Evolutionary conservation across 2,888 invertebrate species (phyloP), one percentile per base, ranked within the genome.

Genomic region (Seladonia tumulorum): DNA sequence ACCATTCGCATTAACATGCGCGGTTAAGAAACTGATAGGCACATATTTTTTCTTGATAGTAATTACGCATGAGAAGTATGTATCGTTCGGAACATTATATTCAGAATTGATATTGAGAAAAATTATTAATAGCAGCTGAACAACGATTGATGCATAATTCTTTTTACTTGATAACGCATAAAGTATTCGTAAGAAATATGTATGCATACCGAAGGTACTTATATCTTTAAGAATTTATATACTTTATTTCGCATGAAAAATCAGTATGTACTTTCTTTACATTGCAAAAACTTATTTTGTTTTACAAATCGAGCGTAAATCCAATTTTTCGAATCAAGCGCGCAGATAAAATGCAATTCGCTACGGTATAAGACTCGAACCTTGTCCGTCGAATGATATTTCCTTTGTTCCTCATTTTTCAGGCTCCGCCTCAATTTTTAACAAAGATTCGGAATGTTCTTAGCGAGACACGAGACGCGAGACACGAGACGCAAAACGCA

Each of bases 11-110:
- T 35, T 39, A 68, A 39, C 22, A 10, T 68, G 39, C 39, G 68
- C 18, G 68, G 68, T 70, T 42, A 70, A 42, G 70, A 70, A 42
- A 42, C 22, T 70, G 68, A 70, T 70, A 57, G 57, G 57, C n/a
- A 10, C 12, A 0, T 42, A 12, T 22, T 42, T 14, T 42, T n/a
- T 42, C 22, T 70, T 10, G n/a, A n/a, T n/a, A 42, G 0, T 70
- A 42, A 42, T n/a, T 70, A 42, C 42, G 70, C 22, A 42, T 42
- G 10, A n/a, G 22, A 70, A 39, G 39, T n/a, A 12, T 18, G 39
- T n/a, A 12, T 18, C 42, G 5, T 70, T 70, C 2, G 4, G 35
- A 35, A 42, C n/a, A n/a, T 57, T 3, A 39, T 42, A 39, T 42
- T n/a, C 42, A 5, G n/a, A 7, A 70, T 42, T 12, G n/a, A 42